These are phyloP conservation scores for Phodopus roborovskii DNA, from an alignment of 2,113 vertebrate genomes.

Conservation along the genomic window DNA sequence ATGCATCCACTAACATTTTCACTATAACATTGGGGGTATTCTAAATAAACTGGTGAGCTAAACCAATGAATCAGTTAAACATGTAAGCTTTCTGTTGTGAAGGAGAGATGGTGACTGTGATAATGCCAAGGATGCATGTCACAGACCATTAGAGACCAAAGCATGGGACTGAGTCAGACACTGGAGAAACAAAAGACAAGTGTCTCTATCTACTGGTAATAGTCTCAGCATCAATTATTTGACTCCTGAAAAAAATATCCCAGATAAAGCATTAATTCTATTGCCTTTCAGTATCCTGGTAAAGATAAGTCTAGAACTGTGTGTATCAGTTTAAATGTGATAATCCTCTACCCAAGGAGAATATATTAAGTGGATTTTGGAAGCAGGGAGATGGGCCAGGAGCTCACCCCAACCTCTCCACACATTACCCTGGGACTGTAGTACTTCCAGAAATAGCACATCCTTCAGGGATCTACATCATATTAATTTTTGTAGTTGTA, in stretches of 20 bases:
- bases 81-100: not conserved
- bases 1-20: not conserved
- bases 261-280: not conserved
- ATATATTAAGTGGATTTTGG: not conserved
- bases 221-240: not conserved
- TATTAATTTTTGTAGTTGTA: not conserved
- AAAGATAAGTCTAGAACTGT: not conserved
- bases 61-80: not conserved
- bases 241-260: constrained; percentile 7
- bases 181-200: not conserved
- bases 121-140: not conserved
- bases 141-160: not conserved
- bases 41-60: not conserved
- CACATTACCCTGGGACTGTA: not conserved
- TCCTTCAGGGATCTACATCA: not conserved
- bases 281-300: not conserved
- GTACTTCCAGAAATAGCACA: not conserved
- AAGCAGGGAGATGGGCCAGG: not conserved
- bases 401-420: not conserved
- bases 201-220: not conserved
- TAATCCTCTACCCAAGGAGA: not conserved
- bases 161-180: not conserved
- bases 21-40: not conserved
- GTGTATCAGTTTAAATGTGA: not conserved
- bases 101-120: not conserved